Evolutionary conservation across 2,888 invertebrate species (phyloP).

Genomic region (Zelleria hepariella): DNA sequence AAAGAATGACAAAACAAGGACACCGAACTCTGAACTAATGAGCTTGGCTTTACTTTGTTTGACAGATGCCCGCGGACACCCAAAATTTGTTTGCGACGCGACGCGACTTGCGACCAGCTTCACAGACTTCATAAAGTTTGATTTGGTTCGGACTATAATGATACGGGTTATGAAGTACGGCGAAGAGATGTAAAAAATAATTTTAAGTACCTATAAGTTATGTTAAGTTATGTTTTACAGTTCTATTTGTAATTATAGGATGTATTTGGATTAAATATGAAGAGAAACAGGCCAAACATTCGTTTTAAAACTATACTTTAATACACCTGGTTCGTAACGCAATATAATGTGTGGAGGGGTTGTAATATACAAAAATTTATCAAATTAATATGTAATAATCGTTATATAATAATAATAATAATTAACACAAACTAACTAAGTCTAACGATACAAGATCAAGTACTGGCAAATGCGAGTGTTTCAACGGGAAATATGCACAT

Average conservation of each 20-base stretch:
- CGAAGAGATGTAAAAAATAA: too few relatives aligned
- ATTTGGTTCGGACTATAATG: too few relatives aligned
- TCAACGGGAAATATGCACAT: constrained; percentile 14
- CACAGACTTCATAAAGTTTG: too few relatives aligned
- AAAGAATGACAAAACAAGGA: too few relatives aligned
- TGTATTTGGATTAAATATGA: background rate
- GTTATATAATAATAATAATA: constrained; percentile 24
- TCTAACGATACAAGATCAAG: constrained; percentile 24
- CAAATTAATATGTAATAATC: constrained; percentile 22
- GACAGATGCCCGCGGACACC: too few relatives aligned
- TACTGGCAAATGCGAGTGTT: constrained; percentile 41
- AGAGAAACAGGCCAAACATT: constrained; percentile 22
- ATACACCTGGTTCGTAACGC: constrained; percentile 62
- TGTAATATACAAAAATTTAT: constrained; percentile 62
- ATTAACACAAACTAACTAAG: constrained; percentile 45
- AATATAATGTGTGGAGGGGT: constrained; percentile 43
- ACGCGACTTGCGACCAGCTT: too few relatives aligned
- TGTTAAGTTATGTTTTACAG: background rate
- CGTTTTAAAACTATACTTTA: constrained; percentile 59
- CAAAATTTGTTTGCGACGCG: too few relatives aligned
- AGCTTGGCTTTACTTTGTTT: too few relatives aligned
- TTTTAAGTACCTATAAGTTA: too few relatives aligned
- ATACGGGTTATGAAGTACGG: too few relatives aligned
- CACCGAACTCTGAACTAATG: too few relatives aligned
- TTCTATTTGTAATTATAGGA: background rate